phyloP scores from a whole-genome alignment of 2,888 invertebrate genomes.

The Proisotoma minuta region DNA sequence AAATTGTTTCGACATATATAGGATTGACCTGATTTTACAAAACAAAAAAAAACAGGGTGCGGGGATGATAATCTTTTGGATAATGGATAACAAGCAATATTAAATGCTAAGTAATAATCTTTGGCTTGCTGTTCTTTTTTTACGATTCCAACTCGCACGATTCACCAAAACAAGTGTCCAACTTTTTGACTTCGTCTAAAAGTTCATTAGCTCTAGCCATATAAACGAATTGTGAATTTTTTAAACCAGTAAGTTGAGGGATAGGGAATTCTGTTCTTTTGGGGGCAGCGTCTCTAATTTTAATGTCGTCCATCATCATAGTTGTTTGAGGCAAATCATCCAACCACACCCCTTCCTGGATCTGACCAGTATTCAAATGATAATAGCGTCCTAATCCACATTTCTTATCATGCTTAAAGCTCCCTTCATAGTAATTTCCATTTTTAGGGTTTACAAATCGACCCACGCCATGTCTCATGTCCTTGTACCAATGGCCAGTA shows the following conservation, averaged over 20 bases:
- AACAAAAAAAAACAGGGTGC: too few species aligned
- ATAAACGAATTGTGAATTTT: slow-evolving; percentile 31
- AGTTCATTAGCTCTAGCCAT: slow-evolving; percentile 37
- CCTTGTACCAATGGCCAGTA: slow-evolving; percentile 30
- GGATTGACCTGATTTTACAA: too few species aligned
- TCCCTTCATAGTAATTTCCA: slow-evolving; percentile 43
- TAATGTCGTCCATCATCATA: slow-evolving; percentile 34
- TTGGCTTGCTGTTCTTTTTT: too few species aligned
- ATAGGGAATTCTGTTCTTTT: slow-evolving; percentile 34
- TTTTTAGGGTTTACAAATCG: slow-evolving; percentile 25
- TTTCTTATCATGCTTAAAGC: slow-evolving; percentile 36
- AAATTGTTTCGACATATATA: too few species aligned
- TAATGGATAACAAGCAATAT: too few species aligned
- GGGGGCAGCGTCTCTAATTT: slow-evolving; percentile 18
- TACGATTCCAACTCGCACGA: neutral
- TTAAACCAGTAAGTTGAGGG: slow-evolving; percentile 32
- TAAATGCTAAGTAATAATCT: too few species aligned
- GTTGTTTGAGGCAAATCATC: slow-evolving; percentile 49
- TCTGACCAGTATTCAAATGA: slow-evolving; percentile 61
- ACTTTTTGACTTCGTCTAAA: slow-evolving; percentile 11
- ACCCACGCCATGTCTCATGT: slow-evolving; percentile 38
- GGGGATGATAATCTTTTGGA: too few species aligned
- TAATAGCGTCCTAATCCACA: slow-evolving; percentile 61
- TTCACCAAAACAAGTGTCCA: neutral
- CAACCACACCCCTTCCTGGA: slow-evolving; percentile 64